Evolutionary conservation across 2,113 vertebrate genomes (phyloP), one percentile per base, ranked within the genome.

Genomic region (Apteryx mantelli): DNA sequence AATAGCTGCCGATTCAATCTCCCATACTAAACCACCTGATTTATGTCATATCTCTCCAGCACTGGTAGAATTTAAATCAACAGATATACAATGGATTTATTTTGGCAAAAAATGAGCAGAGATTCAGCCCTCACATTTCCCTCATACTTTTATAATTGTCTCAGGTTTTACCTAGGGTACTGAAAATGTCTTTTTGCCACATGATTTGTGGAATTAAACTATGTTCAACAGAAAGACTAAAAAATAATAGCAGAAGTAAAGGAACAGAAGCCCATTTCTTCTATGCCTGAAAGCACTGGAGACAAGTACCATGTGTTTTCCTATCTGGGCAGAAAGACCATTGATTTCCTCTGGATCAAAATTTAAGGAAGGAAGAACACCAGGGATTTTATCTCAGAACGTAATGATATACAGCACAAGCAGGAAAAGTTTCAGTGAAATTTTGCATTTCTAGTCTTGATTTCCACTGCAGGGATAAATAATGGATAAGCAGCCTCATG

Each of bases 401-500:
- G 58, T 55, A 76, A 40, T 42, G 4, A 42, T 87, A 40, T 65
- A 77, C 50, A 68, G 46, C 40, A 77, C 61, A 52, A 70, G 24
- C 66, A 85, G 90, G 73, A 70, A 93, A 82, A 94, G 10, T 64
- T 91, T 56, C 64, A 48, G 65, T 36, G 55, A 75, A 84, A 91
- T 93, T 94, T 95, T 91, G 25, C 65, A 53, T 95, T 73, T 52
- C 44, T 60, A 10, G 83, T 69, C 60, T 78, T 78, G 13, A 46
- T 92, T 93, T 84, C 82, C 78, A 42, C 81, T 48, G n/a, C 81
- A 61, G 53, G 85, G 91, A 73, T 97, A 93, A 97, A 95, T 97
- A 91, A 97, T 97, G 65, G 86, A 96, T 94, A 65, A 86, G 32
- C 36, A 70, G 55, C 85, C 80, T 96, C 89, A 95, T 96, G 70